Percentiles rank a stretch among this genome's conserved stretches.
These are phyloP conservation scores for Dreissena rostriformis DNA, from an alignment of 1,140 invertebrate genomes.

Conservation along the genomic window DNA sequence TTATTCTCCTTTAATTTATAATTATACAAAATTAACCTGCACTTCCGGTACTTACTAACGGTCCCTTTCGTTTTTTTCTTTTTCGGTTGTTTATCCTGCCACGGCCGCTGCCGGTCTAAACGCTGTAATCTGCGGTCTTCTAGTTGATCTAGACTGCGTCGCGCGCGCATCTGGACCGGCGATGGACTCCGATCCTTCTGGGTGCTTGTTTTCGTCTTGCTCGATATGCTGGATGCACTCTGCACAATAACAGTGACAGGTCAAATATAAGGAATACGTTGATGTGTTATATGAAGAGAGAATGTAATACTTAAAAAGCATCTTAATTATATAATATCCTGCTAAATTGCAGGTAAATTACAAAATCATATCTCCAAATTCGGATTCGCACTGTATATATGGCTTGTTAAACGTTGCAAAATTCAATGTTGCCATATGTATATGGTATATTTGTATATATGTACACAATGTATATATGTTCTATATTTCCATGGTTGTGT, in stretches of 20 bases:
- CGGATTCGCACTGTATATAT: too few relatives aligned
- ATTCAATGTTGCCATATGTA: too few relatives aligned
- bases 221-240: not conserved
- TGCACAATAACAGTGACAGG: too few relatives aligned
- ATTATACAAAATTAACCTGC: not conserved
- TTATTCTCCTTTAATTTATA: not conserved
- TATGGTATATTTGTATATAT: too few relatives aligned
- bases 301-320: not conserved
- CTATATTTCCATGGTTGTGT: too few relatives aligned
- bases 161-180: not conserved
- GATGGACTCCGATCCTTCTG: not conserved
- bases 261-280: not conserved
- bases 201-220: not conserved
- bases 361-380: not conserved
- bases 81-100: constrained; percentile 30
- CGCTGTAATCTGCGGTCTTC: constrained; percentile 10
- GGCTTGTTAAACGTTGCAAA: too few relatives aligned
- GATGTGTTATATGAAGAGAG: not conserved
- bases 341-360: not conserved
- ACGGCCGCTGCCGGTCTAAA: constrained; percentile 7
- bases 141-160: constrained; percentile 17
- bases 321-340: not conserved
- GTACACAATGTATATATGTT: too few relatives aligned
- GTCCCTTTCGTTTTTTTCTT: not conserved
- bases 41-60: constrained; percentile 8